These are phyloP conservation scores for Pygmarrhopalites habei DNA, from an alignment of 1,140 invertebrate species.

Conservation along the genomic window DNA sequence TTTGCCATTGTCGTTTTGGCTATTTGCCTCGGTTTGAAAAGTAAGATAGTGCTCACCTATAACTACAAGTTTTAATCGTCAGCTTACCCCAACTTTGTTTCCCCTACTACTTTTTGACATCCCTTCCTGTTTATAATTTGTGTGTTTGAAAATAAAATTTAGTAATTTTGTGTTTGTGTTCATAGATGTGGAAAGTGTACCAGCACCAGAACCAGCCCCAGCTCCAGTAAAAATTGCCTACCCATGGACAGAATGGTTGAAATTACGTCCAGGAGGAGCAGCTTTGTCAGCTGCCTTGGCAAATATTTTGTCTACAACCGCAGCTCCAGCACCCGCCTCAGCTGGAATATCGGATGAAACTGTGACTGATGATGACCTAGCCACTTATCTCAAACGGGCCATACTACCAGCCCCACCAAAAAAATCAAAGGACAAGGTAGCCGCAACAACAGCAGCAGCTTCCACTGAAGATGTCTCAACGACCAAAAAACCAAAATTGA, in stretches of 20 bases:
- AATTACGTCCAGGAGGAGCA: background rate
- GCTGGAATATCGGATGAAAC: background rate
- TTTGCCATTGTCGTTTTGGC: conserved; percentile 1
- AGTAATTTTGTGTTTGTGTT: background rate
- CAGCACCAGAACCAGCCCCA: background rate
- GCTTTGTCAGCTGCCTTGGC: no score
- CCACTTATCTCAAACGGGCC: background rate
- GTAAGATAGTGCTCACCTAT: no score
- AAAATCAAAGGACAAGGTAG: background rate
- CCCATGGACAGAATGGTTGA: conserved; percentile 25
- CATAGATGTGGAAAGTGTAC: background rate
- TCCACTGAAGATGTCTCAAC: background rate
- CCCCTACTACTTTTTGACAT: no score
- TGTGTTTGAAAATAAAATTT: background rate
- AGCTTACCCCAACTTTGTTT: no score
- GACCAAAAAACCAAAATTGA: conserved; percentile 16
- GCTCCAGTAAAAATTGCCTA: conserved; percentile 9
- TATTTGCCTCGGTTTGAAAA: background rate
- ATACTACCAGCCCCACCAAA: background rate
- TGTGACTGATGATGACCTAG: background rate
- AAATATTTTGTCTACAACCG: background rate
- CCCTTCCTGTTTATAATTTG: background rate
- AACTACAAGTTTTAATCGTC: no score
- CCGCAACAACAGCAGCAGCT: background rate
- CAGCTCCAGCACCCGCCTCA: background rate